A percentile compares a stretch with the other conserved stretches of the same genome.
phyloP scores from a whole-genome alignment of 1,140 invertebrate genomes.

The Plectus sambesii region DNA sequence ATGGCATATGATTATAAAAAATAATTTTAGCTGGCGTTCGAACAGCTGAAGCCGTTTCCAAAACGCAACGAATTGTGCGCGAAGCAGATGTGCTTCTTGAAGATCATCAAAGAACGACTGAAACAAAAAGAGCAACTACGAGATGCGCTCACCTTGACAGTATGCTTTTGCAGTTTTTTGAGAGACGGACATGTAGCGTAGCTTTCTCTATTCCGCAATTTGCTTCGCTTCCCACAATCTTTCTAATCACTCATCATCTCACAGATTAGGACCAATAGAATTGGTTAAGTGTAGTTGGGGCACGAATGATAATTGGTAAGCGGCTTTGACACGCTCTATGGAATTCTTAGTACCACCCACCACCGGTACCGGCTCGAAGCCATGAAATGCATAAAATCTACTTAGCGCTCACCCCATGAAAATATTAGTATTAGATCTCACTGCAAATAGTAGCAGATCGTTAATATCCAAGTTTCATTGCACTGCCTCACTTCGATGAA shows the following conservation, averaged over 20 bases:
- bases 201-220: not conserved
- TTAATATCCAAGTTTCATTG: too few relatives aligned
- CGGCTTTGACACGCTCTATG: not conserved
- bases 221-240: constrained; percentile 3
- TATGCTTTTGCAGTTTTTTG: constrained; percentile 40
- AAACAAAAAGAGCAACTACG: constrained; percentile 46
- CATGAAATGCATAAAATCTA: too few relatives aligned
- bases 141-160: constrained; percentile 30
- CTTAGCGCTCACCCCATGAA: too few relatives aligned
- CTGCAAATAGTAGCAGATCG: too few relatives aligned
- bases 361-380: too few relatives aligned
- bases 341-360: too few relatives aligned
- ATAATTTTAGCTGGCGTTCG: constrained; percentile 49
- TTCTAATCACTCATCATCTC: not conserved
- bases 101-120: constrained; percentile 49
- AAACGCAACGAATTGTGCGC: constrained; percentile 46
- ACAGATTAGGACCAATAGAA: not conserved
- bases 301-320: not conserved
- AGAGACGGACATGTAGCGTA: constrained; percentile 35
- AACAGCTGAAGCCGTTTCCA: constrained; percentile 51
- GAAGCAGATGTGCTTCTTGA: constrained; percentile 50
- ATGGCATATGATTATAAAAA: too few relatives aligned
- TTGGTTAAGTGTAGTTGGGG: not conserved
- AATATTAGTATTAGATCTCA: too few relatives aligned
- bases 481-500: too few relatives aligned